These are phyloP conservation scores for Acropternis orthonyx DNA, from an alignment of 2,797 vertebrate genomes.

Conservation along the genomic window DNA sequence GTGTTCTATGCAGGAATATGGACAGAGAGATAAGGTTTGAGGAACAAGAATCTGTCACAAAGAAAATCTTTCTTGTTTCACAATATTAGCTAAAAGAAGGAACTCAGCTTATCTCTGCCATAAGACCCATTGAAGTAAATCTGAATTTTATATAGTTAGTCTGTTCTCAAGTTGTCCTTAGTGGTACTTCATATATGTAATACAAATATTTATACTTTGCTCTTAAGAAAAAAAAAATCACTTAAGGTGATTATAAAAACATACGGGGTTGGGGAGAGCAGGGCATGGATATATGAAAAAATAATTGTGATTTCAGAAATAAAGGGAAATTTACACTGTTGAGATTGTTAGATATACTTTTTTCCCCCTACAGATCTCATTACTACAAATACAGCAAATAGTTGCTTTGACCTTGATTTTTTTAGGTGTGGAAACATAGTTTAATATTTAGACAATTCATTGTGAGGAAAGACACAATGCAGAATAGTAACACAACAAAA, in stretches of 20 bases:
- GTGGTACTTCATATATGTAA: not conserved
- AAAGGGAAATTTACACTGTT: not conserved
- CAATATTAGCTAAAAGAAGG: not conserved
- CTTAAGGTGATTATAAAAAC: not conserved
- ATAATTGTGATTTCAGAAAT: not conserved
- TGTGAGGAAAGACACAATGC: not conserved
- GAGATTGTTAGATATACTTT: not conserved
- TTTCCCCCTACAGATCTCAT: not conserved
- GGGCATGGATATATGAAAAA: not conserved
- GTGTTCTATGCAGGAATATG: not conserved
- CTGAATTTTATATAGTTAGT: not conserved
- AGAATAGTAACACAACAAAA: not conserved
- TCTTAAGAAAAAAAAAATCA: not conserved
- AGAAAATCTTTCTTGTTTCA: not conserved
- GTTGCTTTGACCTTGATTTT: not conserved
- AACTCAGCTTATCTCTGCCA: not conserved
- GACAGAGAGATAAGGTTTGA: not conserved
- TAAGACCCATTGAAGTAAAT: not conserved
- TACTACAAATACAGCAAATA: not conserved
- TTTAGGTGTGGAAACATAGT: not conserved
- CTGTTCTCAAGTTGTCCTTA: not conserved
- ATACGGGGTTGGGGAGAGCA: fast-evolving
- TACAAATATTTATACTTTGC: not conserved
- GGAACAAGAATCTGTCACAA: not conserved
- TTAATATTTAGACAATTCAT: not conserved